Conservation (phyloP, 2,113 vertebrate species). For the Prolemur simus region DNA sequence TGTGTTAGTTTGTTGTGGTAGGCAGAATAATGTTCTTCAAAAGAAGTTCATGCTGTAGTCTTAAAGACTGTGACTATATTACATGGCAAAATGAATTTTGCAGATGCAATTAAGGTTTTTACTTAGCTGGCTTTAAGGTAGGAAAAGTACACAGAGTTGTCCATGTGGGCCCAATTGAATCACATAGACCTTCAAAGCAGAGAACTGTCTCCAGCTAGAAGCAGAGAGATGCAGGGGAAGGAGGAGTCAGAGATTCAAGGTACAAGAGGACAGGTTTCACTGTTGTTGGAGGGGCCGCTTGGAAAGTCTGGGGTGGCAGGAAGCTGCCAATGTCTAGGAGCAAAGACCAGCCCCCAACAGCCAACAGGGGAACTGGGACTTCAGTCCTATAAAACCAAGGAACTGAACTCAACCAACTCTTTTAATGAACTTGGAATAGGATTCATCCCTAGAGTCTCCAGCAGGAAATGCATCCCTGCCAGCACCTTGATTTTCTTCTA, state of each 20-base stretch:
- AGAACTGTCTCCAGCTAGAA: neutral
- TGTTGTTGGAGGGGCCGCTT: neutral
- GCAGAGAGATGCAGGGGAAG: neutral
- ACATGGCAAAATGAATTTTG: neutral
- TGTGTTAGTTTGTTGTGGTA: neutral
- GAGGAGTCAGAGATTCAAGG: neutral
- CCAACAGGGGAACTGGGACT: neutral
- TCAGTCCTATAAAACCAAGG: neutral
- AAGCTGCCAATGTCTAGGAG: neutral
- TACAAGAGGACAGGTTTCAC: neutral
- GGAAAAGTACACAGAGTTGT: neutral
- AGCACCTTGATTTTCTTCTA: neutral
- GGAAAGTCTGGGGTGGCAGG: neutral
- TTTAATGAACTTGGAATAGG: neutral
- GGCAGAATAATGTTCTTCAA: neutral
- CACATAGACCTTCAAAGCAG: neutral
- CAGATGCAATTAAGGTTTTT: neutral
- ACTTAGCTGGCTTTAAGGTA: neutral
- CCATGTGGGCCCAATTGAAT: neutral
- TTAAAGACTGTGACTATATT: neutral
- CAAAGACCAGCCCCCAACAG: neutral
- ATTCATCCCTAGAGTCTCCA: neutral
- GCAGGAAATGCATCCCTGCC: neutral
- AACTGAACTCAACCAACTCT: neutral
- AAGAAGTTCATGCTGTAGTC: neutral